Evolutionary conservation across 2,888 invertebrate genomes (phyloP), one percentile per base, ranked within the genome.

Genomic region (Sinelater perroti): DNA sequence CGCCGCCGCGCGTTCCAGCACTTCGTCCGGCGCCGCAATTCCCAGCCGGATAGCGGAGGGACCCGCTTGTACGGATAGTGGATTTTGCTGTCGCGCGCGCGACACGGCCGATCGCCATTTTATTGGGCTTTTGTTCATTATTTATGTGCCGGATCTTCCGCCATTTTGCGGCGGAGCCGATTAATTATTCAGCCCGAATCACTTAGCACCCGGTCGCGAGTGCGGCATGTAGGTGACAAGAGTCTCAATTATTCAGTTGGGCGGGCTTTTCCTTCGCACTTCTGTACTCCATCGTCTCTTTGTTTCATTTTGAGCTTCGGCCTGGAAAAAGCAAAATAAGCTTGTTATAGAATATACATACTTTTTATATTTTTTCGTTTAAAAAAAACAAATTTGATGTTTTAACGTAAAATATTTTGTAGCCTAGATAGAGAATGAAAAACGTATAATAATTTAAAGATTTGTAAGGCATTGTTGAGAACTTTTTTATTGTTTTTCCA

Each of bases 111-210:
- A 56, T 56, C 46, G 42, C 36, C 54, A 50, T 49, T 61, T 56
- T 57, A 57, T 61, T 45, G 45, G 53, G 51, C 47, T 57, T 61
- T 57, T 50, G 53, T 61, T 53, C 53, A 61, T 61, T 61, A 57
- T 61, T 61, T 53, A 61, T 61, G 30, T 46, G 21, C 26, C 28
- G 44, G 38, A 36, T 52, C 28, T 33, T 24, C 20, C 53, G 47
- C 61, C 57, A 57, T 61, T 57, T 56, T 56, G 56, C 47, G 61
- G 61, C 13, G 35, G 26, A 35, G 35, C 10, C 24, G 24, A 55
- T 60, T 60, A 50, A 50, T 51, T 60, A 60, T 60, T 60, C 55
- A 51, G 21, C 44, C 30, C 30, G 44, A 59, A 53, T 52, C 57
- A 47, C 52, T 57, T 56, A 45, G 51, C 45, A 31, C 50, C 16